phyloP scores from a whole-genome alignment of 1,140 invertebrate species.

The Drosophila repleta region DNA sequence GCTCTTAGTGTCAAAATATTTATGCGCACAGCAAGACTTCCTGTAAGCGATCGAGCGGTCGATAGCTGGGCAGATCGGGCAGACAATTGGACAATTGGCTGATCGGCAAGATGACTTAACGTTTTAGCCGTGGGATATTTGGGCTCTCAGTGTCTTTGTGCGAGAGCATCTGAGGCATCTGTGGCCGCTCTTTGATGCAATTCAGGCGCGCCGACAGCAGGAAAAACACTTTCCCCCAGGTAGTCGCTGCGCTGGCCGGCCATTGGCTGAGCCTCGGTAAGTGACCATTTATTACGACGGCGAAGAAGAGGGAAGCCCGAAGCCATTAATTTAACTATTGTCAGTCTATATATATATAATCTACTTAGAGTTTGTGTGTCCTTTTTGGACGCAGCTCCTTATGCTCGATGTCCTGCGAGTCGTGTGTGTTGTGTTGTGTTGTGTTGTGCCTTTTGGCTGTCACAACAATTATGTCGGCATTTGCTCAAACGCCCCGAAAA shows the following conservation, averaged over 20 bases:
- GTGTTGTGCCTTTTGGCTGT: slow-evolving; percentile 55
- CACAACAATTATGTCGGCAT: slow-evolving; percentile 83
- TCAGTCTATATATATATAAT: slow-evolving; percentile 72
- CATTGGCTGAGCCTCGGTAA: slow-evolving; percentile 62
- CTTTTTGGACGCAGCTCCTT: slow-evolving; percentile 31
- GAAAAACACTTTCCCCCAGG: slow-evolving; percentile 68
- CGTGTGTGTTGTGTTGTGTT: slow-evolving; percentile 47
- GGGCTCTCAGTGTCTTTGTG: slow-evolving; percentile 3
- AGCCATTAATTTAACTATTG: slow-evolving; percentile 77
- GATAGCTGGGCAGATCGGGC: slow-evolving; percentile 1
- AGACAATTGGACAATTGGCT: slow-evolving; percentile 9
- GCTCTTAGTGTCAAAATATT: slow-evolving; percentile 81
- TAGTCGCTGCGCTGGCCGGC: slow-evolving; percentile 29
- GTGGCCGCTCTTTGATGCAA: slow-evolving; percentile 65
- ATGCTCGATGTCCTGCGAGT: slow-evolving; percentile 16
- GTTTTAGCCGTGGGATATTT: slow-evolving; percentile 60
- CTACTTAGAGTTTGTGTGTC: slow-evolving; percentile 51
- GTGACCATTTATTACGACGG: slow-evolving; percentile 54
- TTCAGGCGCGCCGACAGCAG: slow-evolving; percentile 64
- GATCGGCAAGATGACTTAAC: slow-evolving; percentile 69
- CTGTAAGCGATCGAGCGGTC: slow-evolving; percentile 39
- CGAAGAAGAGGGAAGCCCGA: slow-evolving; percentile 21
- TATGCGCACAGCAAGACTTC: slow-evolving; percentile 77
- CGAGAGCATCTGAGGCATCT: slow-evolving; percentile 7
- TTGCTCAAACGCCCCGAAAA: slow-evolving; percentile 66